These are phyloP conservation scores for Coelopa frigida DNA, from an alignment of 1,140 invertebrate species.

Conservation along the genomic window DNA sequence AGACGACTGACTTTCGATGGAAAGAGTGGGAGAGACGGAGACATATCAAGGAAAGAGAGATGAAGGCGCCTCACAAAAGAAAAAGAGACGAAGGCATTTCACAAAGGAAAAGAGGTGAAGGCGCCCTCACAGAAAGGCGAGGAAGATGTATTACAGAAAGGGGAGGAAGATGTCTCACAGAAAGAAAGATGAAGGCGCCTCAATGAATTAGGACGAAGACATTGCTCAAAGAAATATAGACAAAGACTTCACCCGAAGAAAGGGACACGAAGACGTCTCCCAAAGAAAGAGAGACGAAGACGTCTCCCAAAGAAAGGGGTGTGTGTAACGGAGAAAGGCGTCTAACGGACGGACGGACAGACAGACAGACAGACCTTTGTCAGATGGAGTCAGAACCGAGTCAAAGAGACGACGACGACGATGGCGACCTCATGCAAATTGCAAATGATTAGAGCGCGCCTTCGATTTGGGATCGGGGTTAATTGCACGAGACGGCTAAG, in stretches of 20 bases:
- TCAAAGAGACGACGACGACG: not conserved
- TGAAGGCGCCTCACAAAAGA: not conserved
- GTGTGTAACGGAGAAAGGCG: slow-evolving; percentile 4
- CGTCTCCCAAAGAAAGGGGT: not conserved
- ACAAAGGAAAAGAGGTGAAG: not conserved
- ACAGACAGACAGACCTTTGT: slow-evolving; percentile 1
- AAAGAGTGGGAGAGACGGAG: not conserved
- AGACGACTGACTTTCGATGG: no score
- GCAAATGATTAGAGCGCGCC: no score
- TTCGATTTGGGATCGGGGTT: not conserved
- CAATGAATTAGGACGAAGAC: not conserved
- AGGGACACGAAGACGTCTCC: not conserved
- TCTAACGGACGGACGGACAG: not conserved
- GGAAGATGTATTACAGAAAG: not conserved
- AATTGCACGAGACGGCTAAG: not conserved
- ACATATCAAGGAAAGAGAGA: not conserved
- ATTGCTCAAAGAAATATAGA: not conserved
- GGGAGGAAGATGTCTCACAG: not conserved
- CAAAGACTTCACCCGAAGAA: no score
- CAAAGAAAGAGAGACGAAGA: slow-evolving; percentile 3
- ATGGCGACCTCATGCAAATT: no score
- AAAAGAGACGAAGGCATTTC: not conserved
- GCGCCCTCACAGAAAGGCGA: not conserved
- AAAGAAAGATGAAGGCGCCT: not conserved
- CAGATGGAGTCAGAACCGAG: not conserved